A percentile compares a stretch with the other conserved stretches of the same genome.
Evolutionary conservation across 2,797 vertebrate species (phyloP).

Genomic region (Leuciscus waleckii): DNA sequence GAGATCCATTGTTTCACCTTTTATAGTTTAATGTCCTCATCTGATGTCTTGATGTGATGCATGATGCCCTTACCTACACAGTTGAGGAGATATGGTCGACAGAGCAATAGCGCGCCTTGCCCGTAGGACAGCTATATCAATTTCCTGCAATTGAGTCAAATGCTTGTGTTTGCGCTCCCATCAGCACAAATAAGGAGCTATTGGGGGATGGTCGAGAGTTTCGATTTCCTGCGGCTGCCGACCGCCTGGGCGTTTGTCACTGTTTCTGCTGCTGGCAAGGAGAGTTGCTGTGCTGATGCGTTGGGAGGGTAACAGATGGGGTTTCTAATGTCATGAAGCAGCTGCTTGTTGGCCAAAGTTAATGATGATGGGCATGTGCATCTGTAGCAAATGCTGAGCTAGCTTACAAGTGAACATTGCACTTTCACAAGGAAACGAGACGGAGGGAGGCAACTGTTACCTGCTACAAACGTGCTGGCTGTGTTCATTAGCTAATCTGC

Average conservation of each 20-base stretch:
- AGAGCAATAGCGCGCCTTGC: constrained; percentile 47
- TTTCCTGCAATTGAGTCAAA: constrained; percentile 59
- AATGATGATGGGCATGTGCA: constrained; percentile 60
- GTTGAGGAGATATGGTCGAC: constrained; percentile 46
- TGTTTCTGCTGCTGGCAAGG: constrained; percentile 65
- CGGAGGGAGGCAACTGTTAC: constrained; percentile 19
- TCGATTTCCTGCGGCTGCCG: constrained; percentile 51
- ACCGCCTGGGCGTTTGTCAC: constrained; percentile 48
- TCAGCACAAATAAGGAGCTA: constrained; percentile 60
- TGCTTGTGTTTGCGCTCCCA: constrained; percentile 57
- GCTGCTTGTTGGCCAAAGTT: constrained; percentile 74
- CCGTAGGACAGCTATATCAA: constrained; percentile 55
- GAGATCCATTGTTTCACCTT: constrained; percentile 49
- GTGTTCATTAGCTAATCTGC: constrained; percentile 28
- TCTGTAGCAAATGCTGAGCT: constrained; percentile 58
- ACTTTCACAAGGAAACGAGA: constrained; percentile 42
- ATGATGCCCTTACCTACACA: constrained; percentile 52
- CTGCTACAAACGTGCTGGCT: constrained; percentile 17
- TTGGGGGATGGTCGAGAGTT: constrained; percentile 49
- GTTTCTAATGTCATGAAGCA: constrained; percentile 75
- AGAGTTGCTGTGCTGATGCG: constrained; percentile 64
- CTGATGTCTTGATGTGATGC: constrained; percentile 53
- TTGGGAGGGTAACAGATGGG: constrained; percentile 71
- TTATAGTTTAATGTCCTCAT: constrained; percentile 53
- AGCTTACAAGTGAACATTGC: constrained; percentile 39